Conservation (phyloP, 1,140 invertebrate genomes). For the Sarcophaga bullata region DNA sequence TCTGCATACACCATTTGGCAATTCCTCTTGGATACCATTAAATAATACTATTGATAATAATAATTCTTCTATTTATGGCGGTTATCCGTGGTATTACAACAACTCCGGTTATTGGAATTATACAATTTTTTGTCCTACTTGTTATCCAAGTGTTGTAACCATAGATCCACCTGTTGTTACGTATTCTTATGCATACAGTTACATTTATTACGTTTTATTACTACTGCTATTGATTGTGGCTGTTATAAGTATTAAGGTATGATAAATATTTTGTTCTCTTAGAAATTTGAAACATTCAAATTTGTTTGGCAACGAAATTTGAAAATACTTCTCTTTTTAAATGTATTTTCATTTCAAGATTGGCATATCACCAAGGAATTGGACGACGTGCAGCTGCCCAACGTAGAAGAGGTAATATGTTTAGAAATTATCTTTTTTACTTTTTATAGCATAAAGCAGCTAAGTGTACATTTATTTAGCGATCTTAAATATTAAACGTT, state of each 20-base stretch:
- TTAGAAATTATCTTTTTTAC: slow-evolving; percentile 5
- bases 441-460: too few species aligned
- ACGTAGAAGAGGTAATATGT: slow-evolving; percentile 25
- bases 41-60: background rate
- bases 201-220: background rate
- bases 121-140: background rate
- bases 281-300: background rate
- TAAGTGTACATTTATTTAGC: too few species aligned
- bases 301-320: background rate
- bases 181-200: background rate
- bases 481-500: too few species aligned
- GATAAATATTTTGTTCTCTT: background rate
- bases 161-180: background rate
- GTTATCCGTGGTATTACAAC: background rate
- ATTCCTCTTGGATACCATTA: background rate
- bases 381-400: background rate
- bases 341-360: too few species aligned
- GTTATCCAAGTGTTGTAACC: background rate
- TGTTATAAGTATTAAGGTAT: background rate
- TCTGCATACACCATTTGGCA: background rate
- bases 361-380: background rate
- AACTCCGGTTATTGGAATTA: background rate
- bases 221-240: background rate
- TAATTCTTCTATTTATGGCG: background rate
- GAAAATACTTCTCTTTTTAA: background rate